A percentile compares a stretch with the other conserved stretches of the same genome.
Evolutionary conservation across 2,797 vertebrate genomes (phyloP).

Genomic region (Falco biarmicus): DNA sequence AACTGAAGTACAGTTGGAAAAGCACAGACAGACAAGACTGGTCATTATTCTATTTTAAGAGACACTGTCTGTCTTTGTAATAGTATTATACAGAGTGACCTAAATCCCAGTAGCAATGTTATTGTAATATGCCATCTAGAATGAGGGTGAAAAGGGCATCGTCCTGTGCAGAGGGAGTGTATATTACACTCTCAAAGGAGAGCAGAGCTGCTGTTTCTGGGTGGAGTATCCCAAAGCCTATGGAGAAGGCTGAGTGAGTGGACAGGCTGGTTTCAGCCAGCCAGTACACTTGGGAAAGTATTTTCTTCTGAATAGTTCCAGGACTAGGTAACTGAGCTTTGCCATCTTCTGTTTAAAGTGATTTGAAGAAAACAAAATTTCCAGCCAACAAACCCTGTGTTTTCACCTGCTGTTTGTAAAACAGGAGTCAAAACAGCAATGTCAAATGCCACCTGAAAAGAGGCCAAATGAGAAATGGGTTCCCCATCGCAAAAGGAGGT

Average conservation of each 20-base stretch:
- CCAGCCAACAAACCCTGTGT: neutral
- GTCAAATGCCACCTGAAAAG: slow-evolving; percentile 66
- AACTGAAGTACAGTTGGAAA: neutral
- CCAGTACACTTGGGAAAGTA: neutral
- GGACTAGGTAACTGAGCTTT: neutral
- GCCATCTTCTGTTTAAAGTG: neutral
- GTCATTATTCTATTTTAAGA: slow-evolving; percentile 18
- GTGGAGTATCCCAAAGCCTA: neutral
- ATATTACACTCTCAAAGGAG: neutral
- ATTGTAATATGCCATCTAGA: neutral
- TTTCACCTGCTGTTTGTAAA: slow-evolving; percentile 74
- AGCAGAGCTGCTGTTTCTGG: neutral
- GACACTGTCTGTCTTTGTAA: neutral
- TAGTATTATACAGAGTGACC: neutral
- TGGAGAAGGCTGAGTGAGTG: neutral
- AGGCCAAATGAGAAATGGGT: slow-evolving; percentile 62
- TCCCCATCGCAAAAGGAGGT: slow-evolving; percentile 56
- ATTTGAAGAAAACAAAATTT: neutral
- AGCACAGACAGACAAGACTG: neutral
- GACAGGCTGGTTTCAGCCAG: neutral
- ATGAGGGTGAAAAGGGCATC: neutral
- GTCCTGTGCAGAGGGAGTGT: neutral
- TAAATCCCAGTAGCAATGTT: neutral
- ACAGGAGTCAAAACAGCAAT: slow-evolving; percentile 66
- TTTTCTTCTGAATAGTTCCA: neutral